These are phyloP conservation scores for Pissodes strobi DNA, from an alignment of 1,140 invertebrate genomes.

Conservation along the genomic window DNA sequence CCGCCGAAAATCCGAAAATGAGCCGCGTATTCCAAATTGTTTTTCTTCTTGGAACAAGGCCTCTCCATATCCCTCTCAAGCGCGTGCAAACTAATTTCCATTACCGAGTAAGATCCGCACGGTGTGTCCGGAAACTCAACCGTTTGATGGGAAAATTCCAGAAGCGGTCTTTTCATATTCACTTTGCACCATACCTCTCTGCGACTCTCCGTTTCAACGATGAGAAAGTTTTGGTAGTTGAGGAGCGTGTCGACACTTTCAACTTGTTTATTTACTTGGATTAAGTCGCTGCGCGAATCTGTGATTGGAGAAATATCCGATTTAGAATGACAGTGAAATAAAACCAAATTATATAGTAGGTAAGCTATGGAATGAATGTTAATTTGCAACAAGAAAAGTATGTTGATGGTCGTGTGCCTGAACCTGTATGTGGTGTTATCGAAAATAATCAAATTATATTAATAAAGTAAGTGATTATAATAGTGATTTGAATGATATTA, in stretches of 20 bases:
- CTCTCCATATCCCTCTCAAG: background rate
- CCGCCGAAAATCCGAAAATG: slow-evolving; percentile 41
- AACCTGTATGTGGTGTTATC: no score
- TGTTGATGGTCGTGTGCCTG: no score
- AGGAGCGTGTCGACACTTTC: background rate
- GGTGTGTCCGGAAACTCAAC: slow-evolving; percentile 46
- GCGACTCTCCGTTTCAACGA: slow-evolving; percentile 16
- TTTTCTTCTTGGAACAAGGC: slow-evolving; percentile 10
- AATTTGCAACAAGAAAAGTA: no score
- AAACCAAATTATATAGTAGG: no score
- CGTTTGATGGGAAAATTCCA: slow-evolving; percentile 39
- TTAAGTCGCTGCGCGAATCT: background rate
- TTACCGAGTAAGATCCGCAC: slow-evolving; percentile 44
- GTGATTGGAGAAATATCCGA: background rate
- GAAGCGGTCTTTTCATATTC: slow-evolving; percentile 10
- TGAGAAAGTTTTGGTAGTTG: slow-evolving; percentile 16
- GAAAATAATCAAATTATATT: no score
- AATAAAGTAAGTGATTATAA: no score
- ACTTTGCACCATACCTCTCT: slow-evolving; percentile 25
- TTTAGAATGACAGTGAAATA: background rate
- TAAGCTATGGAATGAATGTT: no score
- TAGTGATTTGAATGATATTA: no score
- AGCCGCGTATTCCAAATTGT: slow-evolving; percentile 12
- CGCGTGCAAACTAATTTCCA: slow-evolving; percentile 31
- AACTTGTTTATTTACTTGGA: background rate